These are phyloP conservation scores for Heliocidaris tuberculata DNA, from an alignment of 35 echinoderm and acorn worm genomes.

Conservation along the genomic window DNA sequence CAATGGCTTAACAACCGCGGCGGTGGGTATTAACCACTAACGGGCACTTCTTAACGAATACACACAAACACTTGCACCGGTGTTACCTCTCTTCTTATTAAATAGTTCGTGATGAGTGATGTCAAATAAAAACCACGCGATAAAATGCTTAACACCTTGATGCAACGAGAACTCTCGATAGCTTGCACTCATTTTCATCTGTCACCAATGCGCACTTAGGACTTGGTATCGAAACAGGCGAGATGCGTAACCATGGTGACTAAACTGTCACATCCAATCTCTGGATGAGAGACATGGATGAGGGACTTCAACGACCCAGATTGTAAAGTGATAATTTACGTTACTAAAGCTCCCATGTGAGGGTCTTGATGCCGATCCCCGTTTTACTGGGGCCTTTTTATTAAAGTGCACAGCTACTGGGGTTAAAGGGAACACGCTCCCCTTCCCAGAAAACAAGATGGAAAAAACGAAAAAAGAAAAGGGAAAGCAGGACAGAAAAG, in stretches of 20 bases:
- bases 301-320: background rate
- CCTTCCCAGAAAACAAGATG: too few relatives aligned
- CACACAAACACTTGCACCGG: background rate
- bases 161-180: background rate
- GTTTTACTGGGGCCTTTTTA: background rate
- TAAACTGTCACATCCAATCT: background rate
- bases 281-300: background rate
- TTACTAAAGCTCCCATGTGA: background rate
- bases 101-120: background rate
- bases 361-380: too few relatives aligned
- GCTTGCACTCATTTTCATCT: background rate
- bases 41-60: background rate
- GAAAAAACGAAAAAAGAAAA: too few relatives aligned
- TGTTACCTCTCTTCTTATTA: background rate
- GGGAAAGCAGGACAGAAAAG: too few relatives aligned
- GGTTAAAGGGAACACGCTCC: too few relatives aligned
- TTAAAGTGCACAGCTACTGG: background rate
- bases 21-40: background rate
- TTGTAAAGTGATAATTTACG: background rate
- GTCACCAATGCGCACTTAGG: background rate
- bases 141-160: background rate
- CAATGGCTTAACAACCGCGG: too few relatives aligned
- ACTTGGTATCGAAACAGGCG: background rate
- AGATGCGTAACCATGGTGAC: background rate
- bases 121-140: background rate